Evolutionary conservation across 2,888 invertebrate genomes (phyloP), one percentile per base, ranked within the genome.

Genomic region (Hirtodrosophila cameraria): DNA sequence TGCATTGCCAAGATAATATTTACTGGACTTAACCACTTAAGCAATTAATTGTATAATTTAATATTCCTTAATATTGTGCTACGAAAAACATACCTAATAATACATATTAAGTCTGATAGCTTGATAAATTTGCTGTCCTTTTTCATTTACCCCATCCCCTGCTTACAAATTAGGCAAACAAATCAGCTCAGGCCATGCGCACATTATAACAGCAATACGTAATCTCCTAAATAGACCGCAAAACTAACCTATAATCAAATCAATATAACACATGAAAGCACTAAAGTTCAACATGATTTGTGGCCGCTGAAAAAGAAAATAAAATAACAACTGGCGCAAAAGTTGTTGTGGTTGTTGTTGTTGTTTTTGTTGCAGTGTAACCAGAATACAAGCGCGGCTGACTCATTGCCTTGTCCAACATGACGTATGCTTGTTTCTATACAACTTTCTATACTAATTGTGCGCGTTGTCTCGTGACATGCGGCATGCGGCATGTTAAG

Each of bases 401-500:
- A 54, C 27, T 66, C 74, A 64, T 61, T 53, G 52, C 35, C 20
- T 28, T 38, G 70, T 68, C 13, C 59, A 73, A 70, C 76, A 60
- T 61, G 73, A 65, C 76, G 79, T 79, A 82, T 79, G 70, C 79
- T 73, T 73, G 67, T 67, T 73, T 50, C 46, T 43, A 43, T 66
- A 57, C 50, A 54, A 42, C 55, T 72, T 64, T 69, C 18, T 57
- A 65, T 64, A 81, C 69, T 61, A 39, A 45, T 31, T 57, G 55
- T 43, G 48, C 36, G 41, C 23, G 27, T 25, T 45, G 42, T 23
- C 31, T 35, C 15, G 38, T 58, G 53, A n/a, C n/a, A n/a, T n/a
- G n/a, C n/a, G n/a, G n/a, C n/a, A n/a, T n/a, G n/a, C n/a, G n/a
- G 60, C 66, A 65, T 67, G 75, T 72, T 81, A 81, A 81, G 68